These are phyloP conservation scores for Microchirus variegatus DNA, from an alignment of 2,797 vertebrate species.

Conservation along the genomic window DNA sequence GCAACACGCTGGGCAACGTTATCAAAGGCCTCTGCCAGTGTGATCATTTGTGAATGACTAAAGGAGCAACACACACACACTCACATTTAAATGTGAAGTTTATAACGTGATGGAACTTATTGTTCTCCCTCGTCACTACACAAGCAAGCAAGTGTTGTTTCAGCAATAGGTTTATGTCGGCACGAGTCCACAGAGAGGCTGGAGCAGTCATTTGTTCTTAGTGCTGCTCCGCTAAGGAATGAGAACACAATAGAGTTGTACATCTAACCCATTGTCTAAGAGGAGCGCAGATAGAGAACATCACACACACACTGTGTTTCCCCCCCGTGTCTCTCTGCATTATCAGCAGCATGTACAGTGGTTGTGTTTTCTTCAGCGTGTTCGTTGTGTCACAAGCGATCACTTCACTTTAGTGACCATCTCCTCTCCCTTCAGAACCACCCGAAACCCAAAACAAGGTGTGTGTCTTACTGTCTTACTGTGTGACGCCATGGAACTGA, in stretches of 20 bases:
- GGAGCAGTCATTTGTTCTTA: constrained; percentile 22
- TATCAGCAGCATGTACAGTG: constrained; percentile 3
- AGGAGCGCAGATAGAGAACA: constrained; percentile 18
- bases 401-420: no score
- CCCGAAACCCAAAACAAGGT: no score
- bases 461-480: no score
- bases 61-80: constrained; percentile 5
- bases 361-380: neutral
- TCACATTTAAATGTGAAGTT: constrained; percentile 18
- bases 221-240: constrained; percentile 16
- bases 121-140: constrained; percentile 19
- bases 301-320: neutral
- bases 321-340: constrained; percentile 5
- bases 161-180: constrained; percentile 9
- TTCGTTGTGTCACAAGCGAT: neutral
- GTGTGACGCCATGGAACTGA: no score
- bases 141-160: constrained; percentile 9
- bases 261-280: neutral
- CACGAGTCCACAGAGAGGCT: constrained; percentile 16
- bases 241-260: constrained; percentile 9
- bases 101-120: constrained; percentile 21
- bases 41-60: no score
- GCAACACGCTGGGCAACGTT: constrained; percentile 48
- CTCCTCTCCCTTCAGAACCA: no score
- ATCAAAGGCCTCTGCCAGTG: constrained; percentile 31